Evolutionary conservation across 2,888 invertebrate species (phyloP), one percentile per base, ranked within the genome.

Genomic region (Rhogogaster chlorosoma): DNA sequence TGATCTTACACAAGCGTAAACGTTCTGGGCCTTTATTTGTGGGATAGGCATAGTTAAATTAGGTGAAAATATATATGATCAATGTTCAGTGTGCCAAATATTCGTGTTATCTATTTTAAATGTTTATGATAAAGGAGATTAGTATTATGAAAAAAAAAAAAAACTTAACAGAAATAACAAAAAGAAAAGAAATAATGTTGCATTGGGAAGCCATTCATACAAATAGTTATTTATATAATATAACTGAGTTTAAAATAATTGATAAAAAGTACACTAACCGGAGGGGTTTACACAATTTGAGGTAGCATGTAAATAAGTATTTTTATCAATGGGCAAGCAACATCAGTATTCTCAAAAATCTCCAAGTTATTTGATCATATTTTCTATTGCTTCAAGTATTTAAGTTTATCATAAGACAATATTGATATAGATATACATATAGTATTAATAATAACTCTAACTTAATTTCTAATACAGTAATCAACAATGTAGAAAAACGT

Each of bases 11-110:
- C 70, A 67, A 83, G 64, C 67, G 29, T 83, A 70, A 83, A 32
- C 64, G 57, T 42, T 15, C 29, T 70, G 64, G 83, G 45, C 29
- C 64, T 70, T 83, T 80, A 53, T 61, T 36, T 80, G 38, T 80
- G 42, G 80, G 2, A 67, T 83, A 83, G 83, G 29, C 67, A 80
- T 80, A 83, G 67, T 83, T 80, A 83, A 83, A 83, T 83, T 83
- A 83, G 64, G 45, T 83, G 12, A 83, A 75, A 87, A 87, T 85
- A 87, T 85, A 87, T 85, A 87, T 85, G 83, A 87, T 89, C 86
- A 73, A 88, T 93, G 93, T 93, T 91, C 89, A 88, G 92, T 93
- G 93, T 93, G 93, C 93, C 93, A 93, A 92, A 92, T 92, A 92
- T 89, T 90, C 90, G 88, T 92, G 92, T 93, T 93, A 91, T 87